Evolutionary conservation across 2,113 vertebrate genomes (phyloP), one percentile per base, ranked within the genome.

Genomic region (Nematolebias whitei): DNA sequence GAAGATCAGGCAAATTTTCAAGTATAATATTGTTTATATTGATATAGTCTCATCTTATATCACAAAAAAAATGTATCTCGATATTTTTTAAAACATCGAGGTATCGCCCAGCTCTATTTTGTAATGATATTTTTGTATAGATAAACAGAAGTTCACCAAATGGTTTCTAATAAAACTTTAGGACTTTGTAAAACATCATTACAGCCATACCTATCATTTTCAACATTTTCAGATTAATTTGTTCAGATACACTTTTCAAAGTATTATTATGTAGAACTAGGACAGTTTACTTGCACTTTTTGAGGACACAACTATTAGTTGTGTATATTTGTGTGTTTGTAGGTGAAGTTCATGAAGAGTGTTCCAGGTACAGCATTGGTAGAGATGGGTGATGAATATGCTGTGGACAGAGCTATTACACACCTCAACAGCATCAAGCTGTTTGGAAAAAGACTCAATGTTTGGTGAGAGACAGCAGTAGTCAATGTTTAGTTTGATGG

Each of bases 341-440:
- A 98, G 96, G 96, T 99, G 41, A 98, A 98, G 85, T 99, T 99
- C 75, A 98, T 99, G 97, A 99, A 98, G 93, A 99, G 96, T 19
- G 96, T 98, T 78, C 97, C 96, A 0, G 97, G 96, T 20, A 98
- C 97, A 0, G 96, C 96, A 4, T 76, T 99, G 79, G 96, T 99
- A 32, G 96, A 98, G 92, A 99, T 99, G 97, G 96, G 96, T 12
- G 96, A 99, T 69, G 97, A 99, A 63, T 99, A 98, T 7, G 96
- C 97, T 32, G 97, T 98, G 48, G 97, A 99, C 92, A 89, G 97
- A 90, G 96, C 96, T 26, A 95, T 99, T 79, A 98, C 97, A 47
- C 96, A 99, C 87, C 95, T 99, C 63, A 99, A 98, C 91, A 96
- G 95, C 52, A 96, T 99, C 87, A 97, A 98, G 79, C 89, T 99